Evolutionary conservation across 2,888 invertebrate genomes (phyloP), one percentile per base, ranked within the genome.

Genomic region (Drosophila kanekoi): DNA sequence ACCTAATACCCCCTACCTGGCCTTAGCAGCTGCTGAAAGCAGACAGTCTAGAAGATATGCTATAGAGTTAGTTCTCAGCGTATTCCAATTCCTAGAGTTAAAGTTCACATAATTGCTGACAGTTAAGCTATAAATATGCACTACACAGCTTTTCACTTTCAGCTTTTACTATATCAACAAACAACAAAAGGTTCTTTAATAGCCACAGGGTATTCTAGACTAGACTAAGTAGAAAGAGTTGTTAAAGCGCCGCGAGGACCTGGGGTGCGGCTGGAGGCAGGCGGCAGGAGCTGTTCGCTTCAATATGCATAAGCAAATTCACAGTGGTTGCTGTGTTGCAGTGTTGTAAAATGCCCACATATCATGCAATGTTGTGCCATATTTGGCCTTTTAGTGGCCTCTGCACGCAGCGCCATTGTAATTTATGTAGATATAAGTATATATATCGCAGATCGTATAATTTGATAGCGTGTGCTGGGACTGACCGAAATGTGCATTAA

Each of bases 401-500:
- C 44, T 38, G 62, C 81, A 69, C 73, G 68, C 63, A 62, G 63
- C 49, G 47, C 47, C 41, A 44, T 20, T 48, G 41, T 61, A 56
- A 63, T 64, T 60, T 44, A 71, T 66, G 63, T 33, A 52, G 44
- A 57, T 16, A 18, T 28, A 61, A 38, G 56, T 61, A 67, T 51
- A 64, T 60, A 56, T 74, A 77, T 77, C 64, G 53, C 56, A 58
- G 66, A 71, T 87, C 75, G 84, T 81, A 84, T 81, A 81, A 81
- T 78, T 74, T 81, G 75, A 78, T 87, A 56, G 87, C 87, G 68
- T 73, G 78, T 63, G 66, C 63, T 52, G 16, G 37, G 60, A 35
- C 84, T 83, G 81, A 63, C 80, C 84, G 56, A 65, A 79, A 79
- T 78, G 59, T 87, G 84, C 84, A 87, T 81, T 84, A 74, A 82